Percentiles rank a stretch among this genome's conserved stretches.
Conservation (phyloP, 2,888 invertebrate genomes). For the Phoenoteleia sp. region DNA sequence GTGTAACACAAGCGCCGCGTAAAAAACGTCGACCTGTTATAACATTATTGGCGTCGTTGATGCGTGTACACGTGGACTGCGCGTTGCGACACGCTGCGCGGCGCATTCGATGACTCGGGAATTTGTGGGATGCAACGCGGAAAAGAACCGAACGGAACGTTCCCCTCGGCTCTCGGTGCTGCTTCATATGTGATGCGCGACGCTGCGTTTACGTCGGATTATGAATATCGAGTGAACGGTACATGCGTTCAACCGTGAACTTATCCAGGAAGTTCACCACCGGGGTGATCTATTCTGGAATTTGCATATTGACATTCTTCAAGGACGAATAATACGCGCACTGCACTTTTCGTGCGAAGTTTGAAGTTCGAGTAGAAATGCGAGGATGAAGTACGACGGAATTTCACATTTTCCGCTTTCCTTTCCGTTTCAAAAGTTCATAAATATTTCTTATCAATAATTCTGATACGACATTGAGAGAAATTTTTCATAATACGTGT, state of each 20-base stretch:
- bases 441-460: no score
- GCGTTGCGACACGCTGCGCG: conserved; percentile 58
- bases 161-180: neutral
- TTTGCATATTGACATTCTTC: no score
- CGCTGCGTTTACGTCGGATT: conserved; percentile 26
- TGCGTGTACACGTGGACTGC: conserved; percentile 64
- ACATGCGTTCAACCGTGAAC: neutral
- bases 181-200: conserved; percentile 14
- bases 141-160: neutral
- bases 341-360: no score
- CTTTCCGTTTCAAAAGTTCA: no score
- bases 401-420: no score
- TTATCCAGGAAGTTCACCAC: conserved; percentile 1
- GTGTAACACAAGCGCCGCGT: conserved; percentile 2
- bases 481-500: no score
- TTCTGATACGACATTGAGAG: no score
- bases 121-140: conserved; percentile 37
- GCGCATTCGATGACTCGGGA: conserved; percentile 40
- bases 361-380: neutral
- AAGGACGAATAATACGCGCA: no score
- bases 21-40: conserved; percentile 60
- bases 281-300: no score
- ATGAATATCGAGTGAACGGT: conserved; percentile 35
- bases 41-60: conserved; percentile 66
- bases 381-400: no score